Evolutionary conservation across 2,888 invertebrate species (phyloP).

Genomic region (Acleris cristana): DNA sequence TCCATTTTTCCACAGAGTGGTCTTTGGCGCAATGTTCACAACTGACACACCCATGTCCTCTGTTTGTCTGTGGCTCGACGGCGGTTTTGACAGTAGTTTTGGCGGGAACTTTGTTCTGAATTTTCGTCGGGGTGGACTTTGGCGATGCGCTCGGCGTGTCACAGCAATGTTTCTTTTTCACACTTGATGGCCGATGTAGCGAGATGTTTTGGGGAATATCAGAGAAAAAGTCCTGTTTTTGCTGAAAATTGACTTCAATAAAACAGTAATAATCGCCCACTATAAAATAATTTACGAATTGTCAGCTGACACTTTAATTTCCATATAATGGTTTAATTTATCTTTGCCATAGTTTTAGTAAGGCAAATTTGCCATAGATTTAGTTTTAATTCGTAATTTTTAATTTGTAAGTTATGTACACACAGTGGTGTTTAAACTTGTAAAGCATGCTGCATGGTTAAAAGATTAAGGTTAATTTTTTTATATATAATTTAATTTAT

Average conservation of each 20-base stretch:
- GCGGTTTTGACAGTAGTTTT: constrained; percentile 7
- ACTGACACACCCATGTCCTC: background rate
- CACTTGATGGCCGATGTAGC: constrained; percentile 46
- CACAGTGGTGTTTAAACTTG: too few relatives aligned
- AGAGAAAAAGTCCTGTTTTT: constrained; percentile 71
- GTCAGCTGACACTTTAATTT: too few relatives aligned
- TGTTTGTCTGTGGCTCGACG: constrained; percentile 15
- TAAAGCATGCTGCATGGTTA: too few relatives aligned
- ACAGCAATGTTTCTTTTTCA: constrained; percentile 57
- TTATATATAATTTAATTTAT: too few relatives aligned
- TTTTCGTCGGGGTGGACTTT: constrained; percentile 40
- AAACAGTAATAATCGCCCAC: too few relatives aligned
- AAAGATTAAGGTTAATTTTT: too few relatives aligned
- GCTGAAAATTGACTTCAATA: constrained; percentile 49
- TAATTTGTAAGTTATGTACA: too few relatives aligned
- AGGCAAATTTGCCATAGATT: too few relatives aligned
- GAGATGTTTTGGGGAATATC: constrained; percentile 62
- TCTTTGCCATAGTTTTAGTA: too few relatives aligned
- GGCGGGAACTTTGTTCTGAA: constrained; percentile 34
- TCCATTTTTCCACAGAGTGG: constrained; percentile 42
- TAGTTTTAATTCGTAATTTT: too few relatives aligned
- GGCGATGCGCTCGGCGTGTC: constrained; percentile 48
- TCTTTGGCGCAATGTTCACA: constrained; percentile 49
- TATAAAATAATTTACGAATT: too few relatives aligned
- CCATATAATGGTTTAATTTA: too few relatives aligned